phyloP scores from a whole-genome alignment of 2,888 invertebrate species.

The Callinectes sapidus region DNA sequence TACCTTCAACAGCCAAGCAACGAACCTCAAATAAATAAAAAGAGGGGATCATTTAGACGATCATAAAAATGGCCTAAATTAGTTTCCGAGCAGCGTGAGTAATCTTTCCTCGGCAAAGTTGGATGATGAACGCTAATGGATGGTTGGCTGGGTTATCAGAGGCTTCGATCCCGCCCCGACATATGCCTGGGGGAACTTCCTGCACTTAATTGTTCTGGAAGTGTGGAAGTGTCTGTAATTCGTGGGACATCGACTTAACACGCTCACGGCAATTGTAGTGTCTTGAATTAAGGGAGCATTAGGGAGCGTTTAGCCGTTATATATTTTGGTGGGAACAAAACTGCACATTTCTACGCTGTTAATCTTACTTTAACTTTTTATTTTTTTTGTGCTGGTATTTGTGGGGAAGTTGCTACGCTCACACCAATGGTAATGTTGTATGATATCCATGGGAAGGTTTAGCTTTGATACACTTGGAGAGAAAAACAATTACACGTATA shows the following conservation, averaged over 20 bases:
- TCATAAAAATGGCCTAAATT: constrained; percentile 10
- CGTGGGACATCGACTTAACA: neutral
- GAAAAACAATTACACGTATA: too few relatives aligned
- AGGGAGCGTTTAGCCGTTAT: too few relatives aligned
- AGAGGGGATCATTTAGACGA: constrained; percentile 12
- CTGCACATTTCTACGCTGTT: too few relatives aligned
- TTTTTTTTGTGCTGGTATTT: too few relatives aligned
- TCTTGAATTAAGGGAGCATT: neutral
- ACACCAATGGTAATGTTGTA: too few relatives aligned
- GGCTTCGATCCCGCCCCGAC: neutral
- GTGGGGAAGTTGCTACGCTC: too few relatives aligned
- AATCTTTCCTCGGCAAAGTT: constrained; percentile 37
- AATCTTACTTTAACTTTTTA: too few relatives aligned
- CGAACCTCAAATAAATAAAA: constrained; percentile 28
- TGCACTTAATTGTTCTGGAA: constrained; percentile 30
- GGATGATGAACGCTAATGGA: constrained; percentile 30
- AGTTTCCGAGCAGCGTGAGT: constrained; percentile 20
- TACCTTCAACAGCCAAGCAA: constrained; percentile 11
- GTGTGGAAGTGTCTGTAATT: constrained; percentile 6
- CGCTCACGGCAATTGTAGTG: neutral
- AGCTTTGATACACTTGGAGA: too few relatives aligned
- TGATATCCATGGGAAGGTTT: too few relatives aligned
- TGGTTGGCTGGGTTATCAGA: neutral
- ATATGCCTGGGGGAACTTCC: constrained; percentile 1
- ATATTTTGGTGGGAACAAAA: neutral